Percentiles rank a stretch among this genome's conserved stretches.
These are phyloP conservation scores for Hirundo rustica DNA, from an alignment of 2,797 vertebrate genomes.

Conservation along the genomic window DNA sequence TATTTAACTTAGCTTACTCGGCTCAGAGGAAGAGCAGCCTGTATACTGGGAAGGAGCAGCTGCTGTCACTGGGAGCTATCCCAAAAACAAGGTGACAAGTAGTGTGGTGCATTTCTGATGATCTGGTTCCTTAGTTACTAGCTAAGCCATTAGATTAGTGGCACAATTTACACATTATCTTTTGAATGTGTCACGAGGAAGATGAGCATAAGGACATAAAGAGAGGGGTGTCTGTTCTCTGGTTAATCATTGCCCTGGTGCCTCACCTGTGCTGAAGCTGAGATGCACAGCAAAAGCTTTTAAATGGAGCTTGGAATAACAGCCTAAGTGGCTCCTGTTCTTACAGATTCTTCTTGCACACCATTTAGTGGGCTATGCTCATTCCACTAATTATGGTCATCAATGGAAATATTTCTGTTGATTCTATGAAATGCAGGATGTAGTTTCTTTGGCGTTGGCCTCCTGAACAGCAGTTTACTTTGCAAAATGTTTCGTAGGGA, in stretches of 20 bases:
- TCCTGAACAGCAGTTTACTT: background rate
- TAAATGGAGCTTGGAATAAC: background rate
- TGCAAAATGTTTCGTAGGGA: background rate
- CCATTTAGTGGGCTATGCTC: accelerated
- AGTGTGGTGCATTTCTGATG: background rate
- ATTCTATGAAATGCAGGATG: background rate
- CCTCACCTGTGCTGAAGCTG: background rate
- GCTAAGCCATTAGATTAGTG: background rate
- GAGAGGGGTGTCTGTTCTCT: background rate
- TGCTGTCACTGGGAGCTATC: background rate
- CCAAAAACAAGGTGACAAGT: background rate
- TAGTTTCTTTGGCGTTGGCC: background rate
- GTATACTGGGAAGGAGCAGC: background rate
- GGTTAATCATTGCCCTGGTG: background rate
- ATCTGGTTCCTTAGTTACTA: background rate
- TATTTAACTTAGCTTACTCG: background rate
- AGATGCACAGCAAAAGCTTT: background rate
- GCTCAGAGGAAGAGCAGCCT: background rate
- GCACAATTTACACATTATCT: background rate
- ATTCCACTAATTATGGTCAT: background rate
- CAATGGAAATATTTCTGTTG: background rate
- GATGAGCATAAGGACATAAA: background rate
- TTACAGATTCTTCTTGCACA: background rate
- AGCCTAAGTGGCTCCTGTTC: background rate
- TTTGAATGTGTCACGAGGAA: background rate